A percentile compares a stretch with the other conserved stretches of the same genome.
Evolutionary conservation across 2,113 vertebrate genomes (phyloP).

Genomic region (Smithornis capensis): DNA sequence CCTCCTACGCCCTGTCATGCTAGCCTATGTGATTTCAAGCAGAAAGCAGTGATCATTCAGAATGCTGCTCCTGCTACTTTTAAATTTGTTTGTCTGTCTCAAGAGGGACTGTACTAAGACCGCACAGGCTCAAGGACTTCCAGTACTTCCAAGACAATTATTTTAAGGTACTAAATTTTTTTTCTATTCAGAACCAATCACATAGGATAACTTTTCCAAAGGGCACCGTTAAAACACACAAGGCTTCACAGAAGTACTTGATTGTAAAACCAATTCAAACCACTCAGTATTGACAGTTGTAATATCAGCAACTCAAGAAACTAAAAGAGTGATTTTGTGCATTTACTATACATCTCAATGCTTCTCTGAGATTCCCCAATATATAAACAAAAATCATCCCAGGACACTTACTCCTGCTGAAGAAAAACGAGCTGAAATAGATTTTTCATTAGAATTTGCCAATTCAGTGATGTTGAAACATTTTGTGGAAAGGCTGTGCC

Average conservation of each 20-base stretch:
- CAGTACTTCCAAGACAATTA: background rate
- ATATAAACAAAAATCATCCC: background rate
- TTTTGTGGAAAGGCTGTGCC: background rate
- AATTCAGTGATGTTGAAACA: background rate
- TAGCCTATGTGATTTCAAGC: constrained; percentile 5
- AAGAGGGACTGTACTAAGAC: background rate
- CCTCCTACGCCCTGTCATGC: background rate
- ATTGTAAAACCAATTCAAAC: background rate
- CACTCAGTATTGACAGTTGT: background rate
- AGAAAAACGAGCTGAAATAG: background rate
- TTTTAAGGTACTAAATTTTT: background rate
- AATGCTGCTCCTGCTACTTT: constrained; percentile 17
- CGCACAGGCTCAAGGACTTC: background rate
- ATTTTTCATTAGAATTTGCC: background rate
- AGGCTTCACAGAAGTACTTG: background rate
- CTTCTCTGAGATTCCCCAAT: background rate
- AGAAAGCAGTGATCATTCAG: constrained; percentile 25
- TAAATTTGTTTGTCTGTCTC: background rate
- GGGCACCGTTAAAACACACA: background rate
- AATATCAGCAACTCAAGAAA: background rate
- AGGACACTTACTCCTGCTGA: background rate
- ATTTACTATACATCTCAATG: background rate
- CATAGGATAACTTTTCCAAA: background rate
- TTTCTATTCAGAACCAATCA: background rate
- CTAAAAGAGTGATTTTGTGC: background rate